Conservation (phyloP, 1,140 invertebrate species). For the Drosophila kohkoa region DNA sequence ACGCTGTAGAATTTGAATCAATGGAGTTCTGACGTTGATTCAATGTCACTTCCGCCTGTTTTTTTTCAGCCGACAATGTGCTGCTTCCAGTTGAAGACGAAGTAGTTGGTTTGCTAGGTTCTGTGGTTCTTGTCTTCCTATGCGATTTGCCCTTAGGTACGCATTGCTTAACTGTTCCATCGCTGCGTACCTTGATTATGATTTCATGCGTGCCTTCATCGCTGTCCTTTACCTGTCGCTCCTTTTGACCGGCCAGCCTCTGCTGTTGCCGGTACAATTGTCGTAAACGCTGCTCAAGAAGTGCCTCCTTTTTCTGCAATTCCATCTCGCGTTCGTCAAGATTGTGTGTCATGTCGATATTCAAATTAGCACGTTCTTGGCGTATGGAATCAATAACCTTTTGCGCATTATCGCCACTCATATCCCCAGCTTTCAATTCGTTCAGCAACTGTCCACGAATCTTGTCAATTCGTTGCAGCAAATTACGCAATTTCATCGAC, state of each 20-base stretch:
- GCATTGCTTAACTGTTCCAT: slow-evolving; percentile 63
- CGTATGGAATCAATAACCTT: slow-evolving; percentile 67
- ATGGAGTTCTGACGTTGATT: slow-evolving; percentile 66
- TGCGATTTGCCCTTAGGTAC: slow-evolving; percentile 38
- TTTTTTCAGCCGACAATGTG: background rate
- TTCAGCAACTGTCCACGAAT: slow-evolving; percentile 59
- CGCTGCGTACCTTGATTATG: slow-evolving; percentile 39
- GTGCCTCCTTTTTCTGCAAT: slow-evolving; percentile 69
- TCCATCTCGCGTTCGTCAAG: slow-evolving; percentile 58
- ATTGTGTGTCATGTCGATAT: slow-evolving; percentile 27
- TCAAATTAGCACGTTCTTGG: slow-evolving; percentile 60
- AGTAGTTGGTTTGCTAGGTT: slow-evolving; percentile 7
- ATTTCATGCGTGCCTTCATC: background rate
- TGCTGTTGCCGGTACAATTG: slow-evolving; percentile 60
- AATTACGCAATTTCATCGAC: slow-evolving; percentile 49
- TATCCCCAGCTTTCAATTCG: slow-evolving; percentile 62
- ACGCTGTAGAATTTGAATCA: slow-evolving; percentile 77
- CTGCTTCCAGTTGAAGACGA: slow-evolving; percentile 3
- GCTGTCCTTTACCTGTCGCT: background rate
- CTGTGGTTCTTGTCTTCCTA: background rate
- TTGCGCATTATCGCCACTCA: slow-evolving; percentile 50
- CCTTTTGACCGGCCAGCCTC: slow-evolving; percentile 32
- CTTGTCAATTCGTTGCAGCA: slow-evolving; percentile 68
- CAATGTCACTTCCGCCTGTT: background rate
- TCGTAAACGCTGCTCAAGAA: slow-evolving; percentile 64